Base-by-base conservation (phyloP, 2,888 invertebrate genomes). In the Plebejus melissa region DNA sequence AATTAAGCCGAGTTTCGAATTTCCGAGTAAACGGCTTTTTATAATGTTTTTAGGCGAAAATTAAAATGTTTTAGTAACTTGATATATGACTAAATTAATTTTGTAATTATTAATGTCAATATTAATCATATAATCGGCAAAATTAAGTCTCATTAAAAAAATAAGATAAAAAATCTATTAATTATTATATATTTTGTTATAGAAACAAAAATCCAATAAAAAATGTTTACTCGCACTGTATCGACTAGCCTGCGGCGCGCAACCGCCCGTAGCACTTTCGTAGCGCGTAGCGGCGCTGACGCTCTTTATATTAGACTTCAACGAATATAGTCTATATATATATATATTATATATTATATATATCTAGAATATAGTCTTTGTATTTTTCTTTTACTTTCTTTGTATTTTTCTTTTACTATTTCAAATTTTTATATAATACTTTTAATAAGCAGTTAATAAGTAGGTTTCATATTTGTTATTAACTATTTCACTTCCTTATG, bases 1-100 rank as follows among this genome's bases (percentile, higher is more conserved):
- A 60, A 60, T 60, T 28, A 60, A 60, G 60, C 65, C 65, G 65
- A 36, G 65, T 65, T 36, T 65, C 32, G 32, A 36, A 65, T 65
- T 65, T 36, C 32, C 32, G 65, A 13, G 65, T 36, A 36, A 65
- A 65, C 65, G 65, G 6, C 16, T 32, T 65, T 65, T 65, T 65
- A 36, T 65, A 13, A 65, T 65, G 28, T 32, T 65, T 65, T 65
- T 65, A 13, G 13, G 32, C 6, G 16, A 65, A 13, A 6, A 16
- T 11, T 32, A 65, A 4, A 32, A 32, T 65, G 7, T 65, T 65
- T 65, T 60, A 11, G 60, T 60, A 60, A 58, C 22, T 7, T 58
- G 58, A 60, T 28, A 57, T 13, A 57, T n/a, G 58, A 28, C 28
- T 60, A 28, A 16, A 11, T 13, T 32, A 65, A 65, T 32, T 32